Percentiles rank a stretch among this genome's conserved stretches.
Conservation (phyloP, 2,888 invertebrate genomes). For the Galerucella pusilla region DNA sequence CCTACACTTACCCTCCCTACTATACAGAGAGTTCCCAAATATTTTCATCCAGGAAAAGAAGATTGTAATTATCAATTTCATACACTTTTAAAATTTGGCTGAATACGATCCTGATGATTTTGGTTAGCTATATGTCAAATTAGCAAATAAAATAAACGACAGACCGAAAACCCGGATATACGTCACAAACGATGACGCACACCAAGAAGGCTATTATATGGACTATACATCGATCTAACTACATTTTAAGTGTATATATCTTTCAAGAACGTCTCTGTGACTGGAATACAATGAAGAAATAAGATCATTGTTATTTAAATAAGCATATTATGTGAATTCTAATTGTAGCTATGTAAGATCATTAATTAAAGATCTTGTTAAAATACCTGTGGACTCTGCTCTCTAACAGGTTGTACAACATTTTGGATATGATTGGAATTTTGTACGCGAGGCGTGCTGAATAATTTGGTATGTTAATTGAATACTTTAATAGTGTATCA, state of each 20-base stretch:
- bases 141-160: too few species aligned
- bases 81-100: too few species aligned
- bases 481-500: not conserved
- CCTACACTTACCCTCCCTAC: too few species aligned
- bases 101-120: too few species aligned
- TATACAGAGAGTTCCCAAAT: too few species aligned
- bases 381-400: constrained; percentile 9
- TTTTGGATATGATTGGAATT: constrained; percentile 18
- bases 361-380: constrained; percentile 5
- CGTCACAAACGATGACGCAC: too few species aligned
- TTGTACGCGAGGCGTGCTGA: not conserved
- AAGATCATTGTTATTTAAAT: constrained; percentile 15
- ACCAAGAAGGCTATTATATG: too few species aligned
- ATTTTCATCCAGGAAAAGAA: too few species aligned
- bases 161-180: too few species aligned
- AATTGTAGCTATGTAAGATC: not conserved
- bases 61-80: too few species aligned
- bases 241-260: not conserved
- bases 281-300: not conserved
- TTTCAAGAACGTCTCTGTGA: not conserved
- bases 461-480: constrained; percentile 11
- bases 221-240: too few species aligned
- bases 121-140: too few species aligned
- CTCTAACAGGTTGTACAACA: constrained; percentile 2
- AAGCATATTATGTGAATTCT: not conserved